Evolutionary conservation across 2,888 invertebrate species (phyloP), one percentile per base, ranked within the genome.

Genomic region (Alloscopus bannaensis): DNA sequence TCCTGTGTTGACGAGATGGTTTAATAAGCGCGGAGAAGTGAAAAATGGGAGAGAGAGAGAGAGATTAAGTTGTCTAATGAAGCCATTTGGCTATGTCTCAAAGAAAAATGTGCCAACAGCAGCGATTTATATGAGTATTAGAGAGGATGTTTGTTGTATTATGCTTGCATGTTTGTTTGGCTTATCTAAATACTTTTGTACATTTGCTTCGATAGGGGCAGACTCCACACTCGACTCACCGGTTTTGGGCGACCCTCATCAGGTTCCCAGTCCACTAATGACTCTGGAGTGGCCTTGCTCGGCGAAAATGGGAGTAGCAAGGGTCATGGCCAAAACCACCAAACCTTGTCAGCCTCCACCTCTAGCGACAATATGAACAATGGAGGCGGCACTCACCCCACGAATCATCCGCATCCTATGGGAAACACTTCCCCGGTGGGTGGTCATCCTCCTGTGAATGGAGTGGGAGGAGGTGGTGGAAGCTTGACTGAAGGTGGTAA

Each of bases 251-350:
- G 86, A 8, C 81, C 86, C 8, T 86, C 87, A 26, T 86, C 86
- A 50, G 87, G 87, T 20, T 84, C 85, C 29, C 87, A 86, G 47
- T 87, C 87, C 36, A 82, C 81, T 26, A 87, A 86, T 71, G 87
- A 87, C 81, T 87, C 87, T 3, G 87, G 87, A 52, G 82, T 87
- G 31, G 87, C 86, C 8, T 80, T 86, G 40, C 79, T 86, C 11
- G 82, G 86, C 68, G 87, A 87, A 82, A 84, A 86, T 82, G 45
- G 78, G 70, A 36, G 82, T 40, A 76, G 62, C 47, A 70, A 77
- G 55, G 40, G 36, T 68, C 52, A 59, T 50, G 57, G 45, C 28
- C 70, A 70, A 50, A 60, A 69, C n/a, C 77, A 77, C 22, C 22
- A 62, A 3, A 22, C 47, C 4, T 70, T 77, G 36, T 77, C 77